phyloP scores from a whole-genome alignment of 1,140 invertebrate genomes.

The Temnothorax longispinosus region DNA sequence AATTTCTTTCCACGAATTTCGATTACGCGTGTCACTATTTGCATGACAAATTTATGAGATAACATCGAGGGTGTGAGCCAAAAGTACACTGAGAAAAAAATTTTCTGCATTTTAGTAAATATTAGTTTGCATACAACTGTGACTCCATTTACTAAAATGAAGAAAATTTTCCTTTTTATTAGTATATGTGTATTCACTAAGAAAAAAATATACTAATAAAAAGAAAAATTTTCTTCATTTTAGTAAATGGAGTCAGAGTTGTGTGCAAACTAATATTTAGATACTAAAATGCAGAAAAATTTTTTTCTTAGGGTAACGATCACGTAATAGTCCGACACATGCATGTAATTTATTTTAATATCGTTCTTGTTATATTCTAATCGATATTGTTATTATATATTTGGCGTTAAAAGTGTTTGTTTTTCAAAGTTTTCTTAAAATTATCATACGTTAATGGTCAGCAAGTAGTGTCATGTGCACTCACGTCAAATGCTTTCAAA shows the following conservation, averaged over 20 bases:
- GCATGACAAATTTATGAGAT: constrained; percentile 23
- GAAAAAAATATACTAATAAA: too few relatives aligned
- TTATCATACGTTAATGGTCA: not conserved
- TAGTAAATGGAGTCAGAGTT: too few relatives aligned
- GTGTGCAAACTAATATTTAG: too few relatives aligned
- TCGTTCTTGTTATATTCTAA: not conserved
- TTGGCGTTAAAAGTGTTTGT: not conserved
- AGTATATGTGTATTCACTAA: too few relatives aligned
- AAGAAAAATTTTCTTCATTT: too few relatives aligned
- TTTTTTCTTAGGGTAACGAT: not conserved
- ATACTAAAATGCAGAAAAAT: too few relatives aligned
- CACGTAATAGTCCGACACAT: not conserved
- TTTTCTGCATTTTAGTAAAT: too few relatives aligned
- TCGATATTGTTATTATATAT: not conserved
- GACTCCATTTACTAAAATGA: too few relatives aligned
- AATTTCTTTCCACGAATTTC: constrained; percentile 25
- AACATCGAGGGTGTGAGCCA: not conserved
- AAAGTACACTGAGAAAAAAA: not conserved
- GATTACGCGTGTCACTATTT: constrained; percentile 23
- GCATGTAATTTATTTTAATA: not conserved
- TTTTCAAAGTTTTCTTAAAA: not conserved
- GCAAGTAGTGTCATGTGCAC: not conserved
- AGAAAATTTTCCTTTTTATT: too few relatives aligned
- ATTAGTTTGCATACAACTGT: too few relatives aligned
- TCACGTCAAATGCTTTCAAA: not conserved